A percentile compares a stretch with the other conserved stretches of the same genome.
Conservation (phyloP, 2,888 invertebrate species). For the Subacronicta megacephala region DNA sequence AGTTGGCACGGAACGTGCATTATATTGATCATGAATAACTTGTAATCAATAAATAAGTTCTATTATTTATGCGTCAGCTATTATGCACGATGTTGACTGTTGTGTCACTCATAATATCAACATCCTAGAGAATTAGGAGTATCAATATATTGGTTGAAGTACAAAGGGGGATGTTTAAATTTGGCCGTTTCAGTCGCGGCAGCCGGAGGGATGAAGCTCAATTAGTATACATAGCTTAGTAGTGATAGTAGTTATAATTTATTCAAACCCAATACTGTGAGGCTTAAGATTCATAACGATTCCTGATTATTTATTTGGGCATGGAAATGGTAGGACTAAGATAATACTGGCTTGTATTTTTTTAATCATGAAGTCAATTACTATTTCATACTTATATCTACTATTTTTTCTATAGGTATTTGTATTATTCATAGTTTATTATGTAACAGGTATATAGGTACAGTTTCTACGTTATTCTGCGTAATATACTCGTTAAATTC, state of each 20-base stretch:
- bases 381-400: no score
- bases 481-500: conserved; percentile 9
- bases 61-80: conserved; percentile 26
- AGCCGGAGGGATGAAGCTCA: conserved; percentile 69
- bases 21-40: conserved; percentile 43
- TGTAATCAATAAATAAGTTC: conserved; percentile 33
- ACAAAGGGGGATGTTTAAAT: conserved; percentile 50
- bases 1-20: conserved; percentile 49
- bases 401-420: conserved; percentile 4
- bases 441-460: neutral
- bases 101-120: conserved; percentile 23
- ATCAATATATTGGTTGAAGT: conserved; percentile 44
- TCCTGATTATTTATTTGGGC: conserved; percentile 53
- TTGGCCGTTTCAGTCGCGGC: conserved; percentile 41
- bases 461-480: conserved; percentile 3
- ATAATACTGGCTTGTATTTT: conserved; percentile 34
- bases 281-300: conserved; percentile 27
- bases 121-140: conserved; percentile 15
- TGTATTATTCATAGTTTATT: conserved; percentile 3
- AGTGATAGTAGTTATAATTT: conserved; percentile 71
- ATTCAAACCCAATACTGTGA: conserved; percentile 53
- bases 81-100: conserved; percentile 21
- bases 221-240: conserved; percentile 59
- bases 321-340: conserved; percentile 44
- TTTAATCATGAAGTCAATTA: conserved; percentile 11